Conservation (phyloP, 1,140 invertebrate species). For the Eueides isabella region DNA sequence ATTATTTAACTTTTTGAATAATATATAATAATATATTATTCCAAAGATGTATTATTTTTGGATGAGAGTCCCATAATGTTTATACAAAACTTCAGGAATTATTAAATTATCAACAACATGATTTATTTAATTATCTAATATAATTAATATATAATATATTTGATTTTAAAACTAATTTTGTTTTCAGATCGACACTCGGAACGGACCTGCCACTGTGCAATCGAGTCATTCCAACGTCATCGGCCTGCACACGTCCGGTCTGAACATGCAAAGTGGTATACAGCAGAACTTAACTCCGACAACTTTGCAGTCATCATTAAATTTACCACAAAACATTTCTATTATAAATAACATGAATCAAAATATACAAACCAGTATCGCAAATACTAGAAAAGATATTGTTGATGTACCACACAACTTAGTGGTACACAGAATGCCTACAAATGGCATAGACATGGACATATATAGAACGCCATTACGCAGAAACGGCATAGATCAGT, state of each 20-base stretch:
- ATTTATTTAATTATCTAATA: too few species aligned
- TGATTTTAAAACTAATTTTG: too few species aligned
- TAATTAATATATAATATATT: too few species aligned
- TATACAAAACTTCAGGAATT: too few species aligned
- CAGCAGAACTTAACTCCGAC: slow-evolving; percentile 56
- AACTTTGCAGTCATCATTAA: slow-evolving; percentile 53
- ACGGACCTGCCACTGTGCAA: slow-evolving; percentile 61
- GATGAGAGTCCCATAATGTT: too few species aligned
- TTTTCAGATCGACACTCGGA: slow-evolving; percentile 68
- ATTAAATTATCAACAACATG: too few species aligned
- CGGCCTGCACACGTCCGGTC: slow-evolving; percentile 55
- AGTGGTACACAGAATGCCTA: slow-evolving; percentile 56
- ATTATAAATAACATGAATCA: slow-evolving; percentile 60
- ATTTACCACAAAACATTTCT: slow-evolving; percentile 58
- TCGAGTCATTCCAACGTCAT: slow-evolving; percentile 57
- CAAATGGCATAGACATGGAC: slow-evolving; percentile 65
- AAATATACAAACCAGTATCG: slow-evolving; percentile 55
- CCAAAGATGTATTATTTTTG: too few species aligned
- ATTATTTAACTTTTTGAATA: too few species aligned
- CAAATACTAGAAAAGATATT: slow-evolving; percentile 52
- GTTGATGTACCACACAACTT: slow-evolving; percentile 65
- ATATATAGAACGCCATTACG: slow-evolving; percentile 55
- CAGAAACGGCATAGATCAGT: slow-evolving; percentile 66
- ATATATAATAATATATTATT: too few species aligned
- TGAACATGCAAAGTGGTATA: slow-evolving; percentile 59